These are phyloP conservation scores for Rhabdophis nuchalis DNA, from an alignment of 2,797 vertebrate species.

Conservation along the genomic window DNA sequence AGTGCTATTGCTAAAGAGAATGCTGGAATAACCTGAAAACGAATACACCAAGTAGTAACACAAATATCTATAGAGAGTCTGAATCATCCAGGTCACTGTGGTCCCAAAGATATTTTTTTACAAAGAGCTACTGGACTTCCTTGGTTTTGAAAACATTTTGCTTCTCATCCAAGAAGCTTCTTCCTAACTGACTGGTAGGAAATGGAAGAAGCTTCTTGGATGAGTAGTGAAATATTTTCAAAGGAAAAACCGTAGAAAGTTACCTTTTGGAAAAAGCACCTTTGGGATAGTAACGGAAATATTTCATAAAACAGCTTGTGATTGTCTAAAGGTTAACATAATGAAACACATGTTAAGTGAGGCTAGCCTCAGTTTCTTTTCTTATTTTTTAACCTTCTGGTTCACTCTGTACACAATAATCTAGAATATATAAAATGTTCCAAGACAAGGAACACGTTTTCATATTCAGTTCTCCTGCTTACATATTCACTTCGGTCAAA, in stretches of 20 bases:
- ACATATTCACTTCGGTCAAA: neutral
- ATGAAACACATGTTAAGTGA: neutral
- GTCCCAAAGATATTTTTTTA: neutral
- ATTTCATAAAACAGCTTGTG: neutral
- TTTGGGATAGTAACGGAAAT: neutral
- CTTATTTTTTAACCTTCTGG: neutral
- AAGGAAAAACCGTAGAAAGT: neutral
- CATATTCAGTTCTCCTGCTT: neutral
- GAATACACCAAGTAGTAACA: neutral
- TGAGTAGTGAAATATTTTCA: neutral
- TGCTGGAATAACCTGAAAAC: neutral
- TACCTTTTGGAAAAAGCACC: neutral
- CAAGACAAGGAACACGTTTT: neutral
- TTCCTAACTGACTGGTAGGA: neutral
- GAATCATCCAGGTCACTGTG: neutral
- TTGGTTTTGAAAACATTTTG: neutral
- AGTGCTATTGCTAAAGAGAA: neutral
- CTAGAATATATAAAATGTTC: neutral
- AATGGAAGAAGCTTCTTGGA: neutral
- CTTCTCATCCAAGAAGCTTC: neutral
- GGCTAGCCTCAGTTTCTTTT: neutral
- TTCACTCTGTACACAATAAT: neutral
- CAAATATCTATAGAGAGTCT: neutral
- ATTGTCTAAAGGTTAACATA: neutral
- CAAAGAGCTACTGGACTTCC: neutral